Conservation (phyloP, 1,140 invertebrate genomes). For the Platyscapa corneri region DNA sequence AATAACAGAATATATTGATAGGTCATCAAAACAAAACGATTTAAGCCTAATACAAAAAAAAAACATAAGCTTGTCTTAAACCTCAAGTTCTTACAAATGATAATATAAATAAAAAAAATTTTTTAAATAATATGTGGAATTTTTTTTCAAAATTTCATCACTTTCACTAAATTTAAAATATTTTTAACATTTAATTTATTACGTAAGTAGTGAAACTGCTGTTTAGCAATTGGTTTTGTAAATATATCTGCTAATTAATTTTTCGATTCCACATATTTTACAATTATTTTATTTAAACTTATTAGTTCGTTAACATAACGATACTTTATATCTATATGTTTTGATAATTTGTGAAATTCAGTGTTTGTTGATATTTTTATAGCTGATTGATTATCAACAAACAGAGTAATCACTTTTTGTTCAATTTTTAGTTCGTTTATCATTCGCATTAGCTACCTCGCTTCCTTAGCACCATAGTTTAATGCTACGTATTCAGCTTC, state of each 20-base stretch:
- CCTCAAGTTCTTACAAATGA: no score
- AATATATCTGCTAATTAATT: conserved; percentile 62
- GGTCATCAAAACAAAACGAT: no score
- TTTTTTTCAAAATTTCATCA: conserved; percentile 33
- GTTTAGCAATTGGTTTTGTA: conserved; percentile 51
- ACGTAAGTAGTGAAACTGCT: conserved; percentile 28
- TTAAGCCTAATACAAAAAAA: no score
- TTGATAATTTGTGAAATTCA: conserved; percentile 64
- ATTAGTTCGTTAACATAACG: conserved; percentile 62
- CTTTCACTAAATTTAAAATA: conserved; percentile 19
- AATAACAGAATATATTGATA: no score
- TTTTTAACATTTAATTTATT: conserved; percentile 24
- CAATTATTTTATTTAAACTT: conserved; percentile 45
- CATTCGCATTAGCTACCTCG: conserved; percentile 59
- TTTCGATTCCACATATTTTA: conserved; percentile 54
- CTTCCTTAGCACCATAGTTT: conserved; percentile 58
- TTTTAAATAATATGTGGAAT: no score
- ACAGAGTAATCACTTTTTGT: not conserved
- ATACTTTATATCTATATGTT: conserved; percentile 67
- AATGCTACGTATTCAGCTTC: conserved; percentile 52
- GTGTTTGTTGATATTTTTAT: conserved; percentile 64
- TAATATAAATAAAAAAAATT: no score
- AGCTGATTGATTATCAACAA: conserved; percentile 59
- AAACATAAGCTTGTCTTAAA: no score
- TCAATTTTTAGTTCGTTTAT: conserved; percentile 38